Percentiles rank a stretch among this genome's conserved stretches.
These are phyloP conservation scores for Eupristina koningsbergeri DNA, from an alignment of 1,140 invertebrate species.

Conservation along the genomic window DNA sequence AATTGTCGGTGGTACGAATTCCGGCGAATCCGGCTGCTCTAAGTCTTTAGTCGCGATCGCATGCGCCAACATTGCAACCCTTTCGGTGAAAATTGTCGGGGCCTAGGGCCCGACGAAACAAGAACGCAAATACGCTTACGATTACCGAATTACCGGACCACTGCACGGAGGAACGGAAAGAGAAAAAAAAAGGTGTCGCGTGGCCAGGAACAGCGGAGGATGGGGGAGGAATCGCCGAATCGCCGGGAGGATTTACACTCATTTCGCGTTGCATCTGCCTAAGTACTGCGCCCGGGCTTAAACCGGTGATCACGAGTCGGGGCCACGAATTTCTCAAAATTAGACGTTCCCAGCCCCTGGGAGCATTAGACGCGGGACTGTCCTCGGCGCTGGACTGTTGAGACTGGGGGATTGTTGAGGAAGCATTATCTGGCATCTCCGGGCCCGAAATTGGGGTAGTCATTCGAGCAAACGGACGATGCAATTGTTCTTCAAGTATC, in stretches of 20 bases:
- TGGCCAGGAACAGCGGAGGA: neutral
- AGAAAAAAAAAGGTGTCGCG: neutral
- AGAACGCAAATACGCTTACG: neutral
- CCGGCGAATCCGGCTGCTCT: neutral
- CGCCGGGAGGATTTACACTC: slow-evolving; percentile 24
- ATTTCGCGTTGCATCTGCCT: slow-evolving; percentile 41
- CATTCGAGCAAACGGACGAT: neutral
- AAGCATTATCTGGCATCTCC: slow-evolving; percentile 9
- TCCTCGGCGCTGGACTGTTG: slow-evolving; percentile 31
- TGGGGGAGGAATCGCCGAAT: neutral
- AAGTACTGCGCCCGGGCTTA: slow-evolving; percentile 13
- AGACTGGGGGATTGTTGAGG: slow-evolving; percentile 10
- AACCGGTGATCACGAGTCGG: slow-evolving; percentile 6
- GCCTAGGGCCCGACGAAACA: slow-evolving; percentile 2
- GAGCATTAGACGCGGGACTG: slow-evolving; percentile 13
- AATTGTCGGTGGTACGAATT: neutral
- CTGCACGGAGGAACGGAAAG: slow-evolving; percentile 5
- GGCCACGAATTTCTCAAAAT: slow-evolving; percentile 37
- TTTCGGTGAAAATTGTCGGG: neutral
- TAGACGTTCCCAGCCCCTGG: slow-evolving; percentile 21
- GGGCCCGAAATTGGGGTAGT: neutral
- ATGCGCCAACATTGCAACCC: slow-evolving; percentile 9
- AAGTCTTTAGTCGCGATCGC: neutral
- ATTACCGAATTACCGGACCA: slow-evolving; percentile 12
- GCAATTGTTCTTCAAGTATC: neutral